Base-by-base conservation (phyloP, 2,113 vertebrate genomes). In the Brachyhypopomus gauderio region DNA sequence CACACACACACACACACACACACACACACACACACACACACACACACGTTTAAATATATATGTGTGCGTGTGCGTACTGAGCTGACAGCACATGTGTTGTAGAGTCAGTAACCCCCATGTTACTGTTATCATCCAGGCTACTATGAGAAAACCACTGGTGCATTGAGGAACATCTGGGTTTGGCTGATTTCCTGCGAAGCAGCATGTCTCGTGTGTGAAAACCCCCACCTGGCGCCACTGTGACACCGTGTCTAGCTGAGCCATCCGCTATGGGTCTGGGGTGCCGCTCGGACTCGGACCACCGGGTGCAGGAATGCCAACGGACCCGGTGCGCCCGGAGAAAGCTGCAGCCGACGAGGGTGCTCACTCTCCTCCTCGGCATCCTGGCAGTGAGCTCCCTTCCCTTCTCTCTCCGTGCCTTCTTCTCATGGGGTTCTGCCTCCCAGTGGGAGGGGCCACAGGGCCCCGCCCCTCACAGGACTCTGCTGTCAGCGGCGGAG, bases 311-410 rank as follows among this genome's bases (percentile, higher is more conserved):
- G 45, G 45, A 52, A 14, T 11, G 45, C 12, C 91, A 88, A 77
- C 90, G 80, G 85, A 90, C 90, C 55, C 90, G 84, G 70, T 93
- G 91, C 71, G 86, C 94, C 79, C 93, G 92, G 88, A 96, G 93
- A 93, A 99, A 96, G 93, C 89, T 97, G 85, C 94, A 95, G 88
- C 92, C 95, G 6, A 89, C 94, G 87, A 89, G 97, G 73, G 88
- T 98, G 85, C 77, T 96, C 64, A 95, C 94, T 80, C 93, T 99
- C 25, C 87, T 95, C 84, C 72, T 97, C 72, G 94, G 96, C 88
- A 88, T 99, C 82, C 87, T 95, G 87, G 95, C 95, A 88, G 84
- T 98, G 89, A 96, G 96, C 93, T 93, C 90, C 48, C 90, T 98
- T 83, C 92, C 93, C 1, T 88, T 95, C 89, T 94, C 94, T 83